A percentile compares a stretch with the other conserved stretches of the same genome.
Conservation (phyloP, 2,888 invertebrate genomes). For the Quadriops clusia region DNA sequence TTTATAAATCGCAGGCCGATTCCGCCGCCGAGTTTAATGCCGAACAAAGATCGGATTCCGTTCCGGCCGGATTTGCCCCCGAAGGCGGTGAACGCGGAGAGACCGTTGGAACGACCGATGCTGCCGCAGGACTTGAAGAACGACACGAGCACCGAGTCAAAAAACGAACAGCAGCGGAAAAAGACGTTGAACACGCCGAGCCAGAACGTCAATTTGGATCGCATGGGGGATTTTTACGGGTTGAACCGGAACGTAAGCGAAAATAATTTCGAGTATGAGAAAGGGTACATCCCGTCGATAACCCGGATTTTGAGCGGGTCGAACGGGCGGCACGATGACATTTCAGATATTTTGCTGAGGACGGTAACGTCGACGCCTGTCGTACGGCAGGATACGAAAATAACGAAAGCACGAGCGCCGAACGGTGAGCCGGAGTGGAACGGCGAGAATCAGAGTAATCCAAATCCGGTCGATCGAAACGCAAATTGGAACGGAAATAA, state of each 20-base stretch:
- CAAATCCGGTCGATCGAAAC: no score
- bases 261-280: slow-evolving; percentile 35
- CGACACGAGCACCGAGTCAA: slow-evolving; percentile 16
- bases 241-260: slow-evolving; percentile 29
- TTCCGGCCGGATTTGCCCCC: slow-evolving; percentile 54
- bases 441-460: no score
- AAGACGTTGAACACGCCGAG: slow-evolving; percentile 67
- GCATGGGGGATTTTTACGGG: slow-evolving; percentile 32
- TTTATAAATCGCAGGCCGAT: slow-evolving; percentile 64
- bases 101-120: slow-evolving; percentile 18
- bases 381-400: slow-evolving; percentile 19
- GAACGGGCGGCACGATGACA: slow-evolving; percentile 71
- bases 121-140: slow-evolving; percentile 14
- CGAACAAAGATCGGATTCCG: slow-evolving; percentile 73
- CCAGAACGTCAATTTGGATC: slow-evolving; percentile 41
- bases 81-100: slow-evolving; percentile 31
- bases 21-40: slow-evolving; percentile 72
- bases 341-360: slow-evolving; percentile 63
- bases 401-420: slow-evolving; percentile 26
- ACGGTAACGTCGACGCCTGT: slow-evolving; percentile 49
- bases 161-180: slow-evolving; percentile 51
- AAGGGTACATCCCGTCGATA: slow-evolving; percentile 58
- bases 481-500: slow-evolving; percentile 2
- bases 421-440: no score
- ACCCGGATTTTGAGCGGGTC: slow-evolving; percentile 76